Conservation (phyloP, 1,140 invertebrate genomes). For the Calliphora vicina region DNA sequence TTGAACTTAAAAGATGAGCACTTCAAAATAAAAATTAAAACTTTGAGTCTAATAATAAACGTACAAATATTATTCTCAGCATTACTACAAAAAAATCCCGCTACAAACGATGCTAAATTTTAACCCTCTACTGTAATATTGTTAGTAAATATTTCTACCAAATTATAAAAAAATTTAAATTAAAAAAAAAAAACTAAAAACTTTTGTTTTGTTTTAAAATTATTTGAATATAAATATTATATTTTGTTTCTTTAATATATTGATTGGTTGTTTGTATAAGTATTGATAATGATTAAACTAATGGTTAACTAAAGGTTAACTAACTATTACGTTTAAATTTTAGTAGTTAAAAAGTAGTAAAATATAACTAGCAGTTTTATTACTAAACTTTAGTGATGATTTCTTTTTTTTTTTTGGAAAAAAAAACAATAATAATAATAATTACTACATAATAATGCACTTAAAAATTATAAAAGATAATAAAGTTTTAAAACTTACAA, state of each 20-base stretch:
- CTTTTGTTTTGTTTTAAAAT: not conserved
- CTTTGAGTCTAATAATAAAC: too few relatives aligned
- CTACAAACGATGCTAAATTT: not conserved
- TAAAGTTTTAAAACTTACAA: not conserved
- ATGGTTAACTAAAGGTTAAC: constrained; percentile 36
- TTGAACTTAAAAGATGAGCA: too few relatives aligned
- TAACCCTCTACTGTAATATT: not conserved
- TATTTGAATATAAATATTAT: constrained; percentile 38
- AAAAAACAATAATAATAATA: not conserved
- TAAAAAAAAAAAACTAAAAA: constrained; percentile 31
- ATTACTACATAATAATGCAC: not conserved
- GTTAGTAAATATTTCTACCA: constrained; percentile 2
- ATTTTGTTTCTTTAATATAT: constrained; percentile 32
- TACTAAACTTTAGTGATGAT: not conserved
- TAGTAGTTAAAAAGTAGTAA: constrained; percentile 25
- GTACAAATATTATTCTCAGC: too few relatives aligned
- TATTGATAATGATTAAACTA: constrained; percentile 36
- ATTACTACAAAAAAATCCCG: too few relatives aligned
- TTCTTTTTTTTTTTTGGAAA: not conserved
- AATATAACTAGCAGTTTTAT: not conserved
- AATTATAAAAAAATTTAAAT: not conserved
- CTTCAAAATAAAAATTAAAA: too few relatives aligned
- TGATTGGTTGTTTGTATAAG: constrained; percentile 21
- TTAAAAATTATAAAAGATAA: not conserved
- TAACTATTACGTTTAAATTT: constrained; percentile 29